Base-by-base conservation (phyloP, 2,888 invertebrate species). In the Athripsodes cinereus region DNA sequence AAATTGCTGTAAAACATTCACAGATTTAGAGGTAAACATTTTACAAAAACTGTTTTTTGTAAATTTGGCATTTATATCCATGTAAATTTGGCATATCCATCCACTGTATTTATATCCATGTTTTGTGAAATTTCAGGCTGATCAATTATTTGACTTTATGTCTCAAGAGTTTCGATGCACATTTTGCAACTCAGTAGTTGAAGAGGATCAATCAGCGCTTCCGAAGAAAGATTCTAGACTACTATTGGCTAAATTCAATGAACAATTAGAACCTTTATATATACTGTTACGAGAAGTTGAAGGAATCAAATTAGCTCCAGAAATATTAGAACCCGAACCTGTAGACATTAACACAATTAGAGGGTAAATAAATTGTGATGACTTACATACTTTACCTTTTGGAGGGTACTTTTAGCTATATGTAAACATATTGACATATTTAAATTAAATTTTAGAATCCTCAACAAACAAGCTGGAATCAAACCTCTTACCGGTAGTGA, bases 301-400 rank as follows among this genome's bases (percentile, higher is more conserved):
- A 73, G 93, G 94, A 65, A 92, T 96, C 51, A 92, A 92, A 76
- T 74, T 97, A 64, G 87, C 96, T 8, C 94, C 95, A 10, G 93
- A 95, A 74, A 86, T 97, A 67, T 76, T 96, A 62, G 96, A 97
- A 73, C 96, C 97, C 0, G 96, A 96, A 75, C 94, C 94, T 18
- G 90, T 91, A 0, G 92, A 92, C 69, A 89, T 92, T 57, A 91
- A 89, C 69, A 88, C 89, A 8, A 91, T 92, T 66, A 77, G 87
- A 78, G 92, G 90, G 82, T 85, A 71, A 59, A 64, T 60, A n/a
- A n/a, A n/a, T n/a, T n/a, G n/a, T n/a, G n/a, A n/a, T n/a, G n/a
- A n/a, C n/a, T n/a, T n/a, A n/a, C n/a, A n/a, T n/a, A n/a, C n/a
- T n/a, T n/a, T n/a, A n/a, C n/a, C n/a, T n/a, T n/a, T n/a, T n/a